These are phyloP conservation scores for Perccottus glenii DNA, from an alignment of 2,113 vertebrate genomes.

Conservation along the genomic window DNA sequence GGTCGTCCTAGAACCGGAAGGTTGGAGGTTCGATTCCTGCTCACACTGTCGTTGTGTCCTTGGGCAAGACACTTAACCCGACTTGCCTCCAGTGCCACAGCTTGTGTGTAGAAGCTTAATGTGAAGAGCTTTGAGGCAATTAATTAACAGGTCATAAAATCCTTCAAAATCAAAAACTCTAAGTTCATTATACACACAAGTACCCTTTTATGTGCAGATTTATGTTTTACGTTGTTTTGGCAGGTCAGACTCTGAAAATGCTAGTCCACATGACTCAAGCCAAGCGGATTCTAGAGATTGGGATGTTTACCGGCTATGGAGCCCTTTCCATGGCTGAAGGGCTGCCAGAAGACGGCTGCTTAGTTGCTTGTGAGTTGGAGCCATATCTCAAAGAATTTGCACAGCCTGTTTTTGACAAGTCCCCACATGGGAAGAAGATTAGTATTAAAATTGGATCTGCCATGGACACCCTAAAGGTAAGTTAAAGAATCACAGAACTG, in stretches of 20 bases:
- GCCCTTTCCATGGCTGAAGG: constrained; percentile 75
- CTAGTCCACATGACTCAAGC: constrained; percentile 70
- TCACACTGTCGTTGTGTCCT: too few relatives aligned
- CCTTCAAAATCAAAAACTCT: too few relatives aligned
- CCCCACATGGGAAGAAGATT: constrained; percentile 79
- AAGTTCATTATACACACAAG: not conserved
- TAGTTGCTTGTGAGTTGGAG: constrained; percentile 71
- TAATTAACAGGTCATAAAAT: too few relatives aligned
- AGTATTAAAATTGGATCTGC: constrained; percentile 68
- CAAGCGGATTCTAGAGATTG: constrained; percentile 75
- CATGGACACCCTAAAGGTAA: constrained; percentile 76
- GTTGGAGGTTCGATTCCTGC: too few relatives aligned
- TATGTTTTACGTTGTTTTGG: constrained; percentile 6
- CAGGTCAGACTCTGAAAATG: constrained; percentile 77
- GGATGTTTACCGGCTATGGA: constrained; percentile 75
- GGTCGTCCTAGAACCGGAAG: too few relatives aligned
- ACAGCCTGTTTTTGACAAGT: constrained; percentile 76
- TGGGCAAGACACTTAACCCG: too few relatives aligned
- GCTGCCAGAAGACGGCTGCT: constrained; percentile 76
- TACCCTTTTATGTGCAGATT: not conserved
- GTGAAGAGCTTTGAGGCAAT: too few relatives aligned
- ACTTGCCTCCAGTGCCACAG: too few relatives aligned
- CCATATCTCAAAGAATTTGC: constrained; percentile 70
- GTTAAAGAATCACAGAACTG: not conserved
- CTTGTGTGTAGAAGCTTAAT: too few relatives aligned